Evolutionary conservation across 2,888 invertebrate species (phyloP).

Genomic region (Tineola bisselliella): DNA sequence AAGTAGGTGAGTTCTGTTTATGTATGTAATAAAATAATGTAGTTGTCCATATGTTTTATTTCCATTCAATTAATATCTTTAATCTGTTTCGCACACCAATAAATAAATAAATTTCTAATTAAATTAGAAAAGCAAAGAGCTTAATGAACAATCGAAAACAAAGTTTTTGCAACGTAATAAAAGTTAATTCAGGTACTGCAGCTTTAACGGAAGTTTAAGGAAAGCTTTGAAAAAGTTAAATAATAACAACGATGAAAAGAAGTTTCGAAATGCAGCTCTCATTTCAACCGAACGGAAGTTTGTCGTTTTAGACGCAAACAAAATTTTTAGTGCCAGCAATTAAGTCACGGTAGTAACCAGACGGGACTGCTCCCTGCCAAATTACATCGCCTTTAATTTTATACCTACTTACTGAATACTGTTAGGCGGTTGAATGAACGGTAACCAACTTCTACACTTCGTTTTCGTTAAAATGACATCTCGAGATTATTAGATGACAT

Average conservation of each 20-base stretch:
- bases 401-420: constrained; percentile 18
- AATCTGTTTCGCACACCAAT: too few relatives aligned
- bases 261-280: constrained; percentile 26
- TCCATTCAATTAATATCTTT: too few relatives aligned
- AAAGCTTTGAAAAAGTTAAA: not conserved
- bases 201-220: not conserved
- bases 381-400: constrained; percentile 29
- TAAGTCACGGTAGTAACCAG: constrained; percentile 23
- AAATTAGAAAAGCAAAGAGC: too few relatives aligned
- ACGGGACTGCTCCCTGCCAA: constrained; percentile 21
- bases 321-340: constrained; percentile 39
- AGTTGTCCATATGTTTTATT: too few relatives aligned
- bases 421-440: constrained; percentile 18
- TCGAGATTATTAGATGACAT: constrained; percentile 25
- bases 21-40: too few relatives aligned
- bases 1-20: too few relatives aligned
- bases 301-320: constrained; percentile 36
- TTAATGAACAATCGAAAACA: not conserved
- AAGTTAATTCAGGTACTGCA: not conserved
- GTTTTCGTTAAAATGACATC: constrained; percentile 31
- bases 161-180: not conserved
- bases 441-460: constrained; percentile 24
- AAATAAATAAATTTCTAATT: too few relatives aligned
- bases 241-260: constrained; percentile 4
- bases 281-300: constrained; percentile 28